A percentile compares a stretch with the other conserved stretches of the same genome.
Conservation (phyloP, 1,140 invertebrate genomes). For the Eciton burchellii region DNA sequence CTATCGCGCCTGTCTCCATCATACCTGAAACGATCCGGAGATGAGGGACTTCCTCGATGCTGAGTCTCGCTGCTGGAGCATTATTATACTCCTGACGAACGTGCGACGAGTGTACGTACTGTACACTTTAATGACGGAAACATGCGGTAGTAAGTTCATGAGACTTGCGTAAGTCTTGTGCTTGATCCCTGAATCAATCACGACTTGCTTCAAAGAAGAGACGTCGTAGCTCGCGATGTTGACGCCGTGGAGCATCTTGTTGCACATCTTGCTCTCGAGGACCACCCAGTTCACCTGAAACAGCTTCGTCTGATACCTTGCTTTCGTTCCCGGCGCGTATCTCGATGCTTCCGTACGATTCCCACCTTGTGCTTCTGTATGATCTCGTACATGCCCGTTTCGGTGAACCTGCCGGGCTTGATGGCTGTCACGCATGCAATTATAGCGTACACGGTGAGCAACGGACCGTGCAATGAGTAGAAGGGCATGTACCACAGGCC, state of each 20-base stretch:
- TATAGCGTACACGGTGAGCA: conserved; percentile 7
- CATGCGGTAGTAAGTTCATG: background rate
- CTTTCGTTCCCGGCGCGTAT: background rate
- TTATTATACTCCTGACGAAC: background rate
- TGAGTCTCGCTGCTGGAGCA: background rate
- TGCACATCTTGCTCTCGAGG: background rate
- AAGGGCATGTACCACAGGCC: conserved; percentile 13
- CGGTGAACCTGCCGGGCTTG: background rate
- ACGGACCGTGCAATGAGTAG: background rate
- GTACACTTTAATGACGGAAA: background rate
- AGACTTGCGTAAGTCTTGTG: background rate
- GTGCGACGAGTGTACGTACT: background rate
- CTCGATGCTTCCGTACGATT: background rate
- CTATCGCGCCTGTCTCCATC: background rate
- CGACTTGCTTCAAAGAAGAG: conserved; percentile 1
- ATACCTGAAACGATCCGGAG: background rate
- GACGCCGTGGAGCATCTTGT: background rate
- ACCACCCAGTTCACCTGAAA: conserved; percentile 31
- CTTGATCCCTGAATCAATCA: background rate
- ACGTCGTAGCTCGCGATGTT: background rate
- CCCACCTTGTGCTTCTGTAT: conserved; percentile 1
- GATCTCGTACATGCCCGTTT: background rate
- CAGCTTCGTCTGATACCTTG: background rate
- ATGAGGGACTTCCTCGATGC: background rate
- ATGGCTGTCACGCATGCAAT: background rate